Base-by-base conservation (phyloP, 2,888 invertebrate genomes). In the Minunthozetes semirufus region DNA sequence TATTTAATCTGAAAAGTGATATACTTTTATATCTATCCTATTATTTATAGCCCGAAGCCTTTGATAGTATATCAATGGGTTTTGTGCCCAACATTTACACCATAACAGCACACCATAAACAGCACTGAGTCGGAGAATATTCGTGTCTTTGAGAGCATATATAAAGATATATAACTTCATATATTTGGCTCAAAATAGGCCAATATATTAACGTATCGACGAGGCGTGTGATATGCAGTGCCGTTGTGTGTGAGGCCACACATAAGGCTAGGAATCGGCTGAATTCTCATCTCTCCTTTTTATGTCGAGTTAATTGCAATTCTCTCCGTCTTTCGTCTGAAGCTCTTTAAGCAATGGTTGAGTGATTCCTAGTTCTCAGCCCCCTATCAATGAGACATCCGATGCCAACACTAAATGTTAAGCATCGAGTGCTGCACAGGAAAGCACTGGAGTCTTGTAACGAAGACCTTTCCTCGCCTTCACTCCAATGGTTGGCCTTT, bases 261-360 rank as follows among this genome's bases (percentile, higher is more conserved):
- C 19, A 50, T n/a, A 17, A 50, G 50, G 50, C 50, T 2, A 17
- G n/a, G n/a, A 17, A 13, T 9, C 9, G 25, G 25, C 25, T n/a
- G 59, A 61, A 42, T n/a, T 8, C 19, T 63, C 63, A 38, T 63
- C 27, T 63, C 33, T 42, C 42, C 42, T 33, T 63, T 63, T 63
- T 63, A 63, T 63, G 63, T 63, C 27, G 63, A 63, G 33, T 63
- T 63, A 63, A 63, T 63, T 63, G 63, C 63, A 63, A 63, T 63
- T 63, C 63, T 63, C 11, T 63, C 38, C 25, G 25, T 15, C 27
- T 38, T 63, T 38, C 17, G 59, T 42, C 42, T 50, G 50, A 50
- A 59, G 29, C 63, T 33, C 38, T 38, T 63, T 63, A 63, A 38
- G 63, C 19, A 63, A 33, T 38, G 63, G 33, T 63, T 63, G 5